phyloP scores from a whole-genome alignment of 2,113 vertebrate species.

The Pungitius pungitius region DNA sequence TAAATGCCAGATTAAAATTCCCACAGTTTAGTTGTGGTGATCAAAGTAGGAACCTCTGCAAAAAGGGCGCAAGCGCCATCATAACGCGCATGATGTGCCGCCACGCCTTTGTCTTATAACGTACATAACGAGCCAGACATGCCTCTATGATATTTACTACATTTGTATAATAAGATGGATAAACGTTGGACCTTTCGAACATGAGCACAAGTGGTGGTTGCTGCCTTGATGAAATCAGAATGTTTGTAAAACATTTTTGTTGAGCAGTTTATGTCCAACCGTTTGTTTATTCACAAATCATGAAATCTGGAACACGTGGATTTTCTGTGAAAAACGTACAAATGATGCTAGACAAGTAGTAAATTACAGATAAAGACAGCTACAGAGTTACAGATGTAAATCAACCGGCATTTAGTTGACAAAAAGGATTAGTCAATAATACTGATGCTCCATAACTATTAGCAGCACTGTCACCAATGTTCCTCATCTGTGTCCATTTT shows the following conservation, averaged over 20 bases:
- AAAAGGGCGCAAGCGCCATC: conserved; percentile 27
- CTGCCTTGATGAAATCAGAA: no score
- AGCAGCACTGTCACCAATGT: background rate
- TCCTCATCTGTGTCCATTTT: conserved; percentile 1
- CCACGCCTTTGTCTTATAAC: conserved; percentile 34
- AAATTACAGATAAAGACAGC: no score
- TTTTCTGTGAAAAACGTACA: no score
- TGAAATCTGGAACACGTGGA: no score
- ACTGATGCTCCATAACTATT: conserved; percentile 12
- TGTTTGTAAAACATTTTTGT: no score
- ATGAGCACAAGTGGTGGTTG: background rate
- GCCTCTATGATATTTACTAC: conserved; percentile 22
- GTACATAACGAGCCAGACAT: conserved; percentile 32
- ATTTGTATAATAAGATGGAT: conserved; percentile 19
- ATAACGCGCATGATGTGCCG: conserved; percentile 23
- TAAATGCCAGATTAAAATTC: no score
- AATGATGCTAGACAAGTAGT: background rate
- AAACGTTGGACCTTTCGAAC: conserved; percentile 14
- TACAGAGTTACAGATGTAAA: no score
- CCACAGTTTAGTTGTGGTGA: conserved; percentile 28
- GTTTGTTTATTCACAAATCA: background rate
- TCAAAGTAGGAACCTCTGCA: conserved; percentile 35
- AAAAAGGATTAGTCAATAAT: background rate
- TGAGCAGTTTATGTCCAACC: background rate
- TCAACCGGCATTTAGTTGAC: no score